Base-by-base conservation (phyloP, 2,888 invertebrate species). In the Aelia acuminata region DNA sequence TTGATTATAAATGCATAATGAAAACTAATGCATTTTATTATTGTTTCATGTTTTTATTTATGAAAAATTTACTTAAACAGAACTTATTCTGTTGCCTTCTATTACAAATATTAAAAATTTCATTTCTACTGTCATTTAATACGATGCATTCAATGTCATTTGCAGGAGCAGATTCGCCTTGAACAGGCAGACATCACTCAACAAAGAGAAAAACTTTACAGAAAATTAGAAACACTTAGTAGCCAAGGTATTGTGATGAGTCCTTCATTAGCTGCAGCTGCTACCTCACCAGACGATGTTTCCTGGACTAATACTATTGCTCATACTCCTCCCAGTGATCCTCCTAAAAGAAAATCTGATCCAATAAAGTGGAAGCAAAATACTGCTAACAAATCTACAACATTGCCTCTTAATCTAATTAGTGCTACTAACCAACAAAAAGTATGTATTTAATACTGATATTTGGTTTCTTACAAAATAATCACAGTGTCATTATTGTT, bases 171-270 rank as follows among this genome's bases (percentile, higher is more conserved):
- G 91, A 93, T 96, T 87, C 92, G 95, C 85, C 94, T 94, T 0
- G 97, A 97, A 89, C 96, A 97, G 91, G 95, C 96, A 90, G 98
- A 98, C 91, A 95, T 98, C 22, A 95, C 95, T 39, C 96, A 97
- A 91, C 98, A 98, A 92, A 94, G 98, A n/a, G 98, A 98, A 91
- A 96, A 98, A 91, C 93, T 98, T 20, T 98, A 97, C 92, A 94
- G 97, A 86, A 95, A 97, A 92, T 94, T 98, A 92, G 98, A 98
- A 92, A 94, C 96, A 85, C 93, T 98, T 75, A 95, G 96, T 88
- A 95, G 94, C 90, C 96, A 96, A 92, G 96, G 96, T 4, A 93
- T 96, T 85, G 92, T 95, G 84, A 93, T 95, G 47, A 94, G 95
- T 18, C 94, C 95, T 11, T 94, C 94, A 90, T 93, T 93, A 89